These are phyloP conservation scores for Shinisaurus crocodilurus DNA, from an alignment of 2,113 vertebrate genomes.

Conservation along the genomic window DNA sequence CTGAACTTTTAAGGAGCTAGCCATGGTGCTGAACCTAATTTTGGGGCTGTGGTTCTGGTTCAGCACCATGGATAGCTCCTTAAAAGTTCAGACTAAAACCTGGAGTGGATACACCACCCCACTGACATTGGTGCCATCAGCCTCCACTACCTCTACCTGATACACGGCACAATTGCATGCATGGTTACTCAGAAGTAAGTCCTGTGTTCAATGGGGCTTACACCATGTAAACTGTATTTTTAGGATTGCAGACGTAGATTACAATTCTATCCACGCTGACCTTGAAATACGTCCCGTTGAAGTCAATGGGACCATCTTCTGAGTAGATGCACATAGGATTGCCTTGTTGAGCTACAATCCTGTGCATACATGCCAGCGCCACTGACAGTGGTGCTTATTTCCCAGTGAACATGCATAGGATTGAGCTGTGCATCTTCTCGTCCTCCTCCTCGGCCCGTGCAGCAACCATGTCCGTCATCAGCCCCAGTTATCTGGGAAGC, in stretches of 20 bases:
- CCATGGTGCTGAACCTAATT: too few species aligned
- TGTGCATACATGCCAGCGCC: background rate
- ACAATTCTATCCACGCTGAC: background rate
- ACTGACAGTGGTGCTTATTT: background rate
- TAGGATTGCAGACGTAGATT: background rate
- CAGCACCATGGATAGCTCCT: too few species aligned
- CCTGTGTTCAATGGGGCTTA: too few species aligned
- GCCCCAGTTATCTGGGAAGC: background rate
- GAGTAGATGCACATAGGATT: background rate
- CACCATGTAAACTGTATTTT: too few species aligned
- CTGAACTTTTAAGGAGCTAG: too few species aligned
- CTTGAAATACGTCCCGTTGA: background rate
- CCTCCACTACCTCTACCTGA: too few species aligned
- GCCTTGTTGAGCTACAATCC: background rate
- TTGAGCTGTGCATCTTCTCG: background rate
- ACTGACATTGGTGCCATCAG: too few species aligned
- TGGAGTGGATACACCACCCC: too few species aligned
- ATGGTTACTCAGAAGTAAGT: too few species aligned
- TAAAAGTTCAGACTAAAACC: too few species aligned
- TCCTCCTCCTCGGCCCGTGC: background rate
- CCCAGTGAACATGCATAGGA: background rate
- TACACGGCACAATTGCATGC: too few species aligned
- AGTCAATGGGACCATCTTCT: background rate
- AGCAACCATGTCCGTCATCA: background rate
- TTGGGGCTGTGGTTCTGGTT: too few species aligned